These are phyloP conservation scores for Bombus superbus DNA, from an alignment of 1,140 invertebrate species.

Conservation along the genomic window DNA sequence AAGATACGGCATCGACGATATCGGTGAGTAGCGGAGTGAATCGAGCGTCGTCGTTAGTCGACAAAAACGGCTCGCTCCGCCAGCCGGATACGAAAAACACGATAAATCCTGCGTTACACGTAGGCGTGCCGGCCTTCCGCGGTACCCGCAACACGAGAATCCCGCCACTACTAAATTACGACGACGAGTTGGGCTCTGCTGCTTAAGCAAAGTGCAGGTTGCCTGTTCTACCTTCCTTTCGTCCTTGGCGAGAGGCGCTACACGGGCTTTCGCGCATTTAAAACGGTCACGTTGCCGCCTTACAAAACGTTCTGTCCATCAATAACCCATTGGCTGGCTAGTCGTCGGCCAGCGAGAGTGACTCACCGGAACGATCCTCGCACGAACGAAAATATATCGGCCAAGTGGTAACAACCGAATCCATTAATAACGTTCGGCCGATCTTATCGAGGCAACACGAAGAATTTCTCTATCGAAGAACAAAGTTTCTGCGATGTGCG, in stretches of 20 bases:
- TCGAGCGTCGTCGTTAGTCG: neutral
- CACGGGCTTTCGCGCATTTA: slow-evolving; percentile 50
- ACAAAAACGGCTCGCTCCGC: slow-evolving; percentile 37
- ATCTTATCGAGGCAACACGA: neutral
- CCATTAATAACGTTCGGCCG: slow-evolving; percentile 18
- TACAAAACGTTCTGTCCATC: slow-evolving; percentile 33
- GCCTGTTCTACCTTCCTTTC: slow-evolving; percentile 53
- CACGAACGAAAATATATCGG: neutral
- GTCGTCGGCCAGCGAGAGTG: neutral
- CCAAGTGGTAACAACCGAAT: slow-evolving; percentile 13
- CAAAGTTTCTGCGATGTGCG: neutral
- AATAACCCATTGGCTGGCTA: slow-evolving; percentile 42
- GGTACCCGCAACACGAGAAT: slow-evolving; percentile 51
- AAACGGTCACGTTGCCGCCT: slow-evolving; percentile 36
- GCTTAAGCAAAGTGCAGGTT: slow-evolving; percentile 65
- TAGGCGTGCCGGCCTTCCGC: slow-evolving; percentile 66
- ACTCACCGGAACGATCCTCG: slow-evolving; percentile 26
- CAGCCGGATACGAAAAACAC: slow-evolving; percentile 60
- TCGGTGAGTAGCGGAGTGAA: neutral
- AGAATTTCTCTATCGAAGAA: neutral
- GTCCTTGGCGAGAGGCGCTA: slow-evolving; percentile 62
- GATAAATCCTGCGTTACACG: slow-evolving; percentile 70
- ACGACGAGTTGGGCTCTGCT: slow-evolving; percentile 64
- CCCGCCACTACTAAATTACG: slow-evolving; percentile 65
- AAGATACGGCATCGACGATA: neutral